These are phyloP conservation scores for Acrobasis repandana DNA, from an alignment of 2,888 invertebrate species.

Conservation along the genomic window DNA sequence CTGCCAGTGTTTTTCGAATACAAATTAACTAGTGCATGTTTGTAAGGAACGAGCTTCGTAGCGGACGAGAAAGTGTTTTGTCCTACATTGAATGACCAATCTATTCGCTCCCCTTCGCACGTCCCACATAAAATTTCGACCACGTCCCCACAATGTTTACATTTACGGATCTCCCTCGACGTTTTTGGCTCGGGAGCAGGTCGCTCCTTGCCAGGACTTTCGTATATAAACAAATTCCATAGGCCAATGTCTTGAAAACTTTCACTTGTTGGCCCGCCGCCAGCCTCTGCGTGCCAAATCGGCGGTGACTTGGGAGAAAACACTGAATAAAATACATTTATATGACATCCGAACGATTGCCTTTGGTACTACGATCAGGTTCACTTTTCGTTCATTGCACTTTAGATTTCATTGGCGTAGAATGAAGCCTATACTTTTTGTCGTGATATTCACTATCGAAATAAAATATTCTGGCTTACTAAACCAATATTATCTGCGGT, in stretches of 20 bases:
- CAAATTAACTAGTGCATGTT: constrained; percentile 30
- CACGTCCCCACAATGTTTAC: constrained; percentile 56
- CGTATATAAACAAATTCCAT: constrained; percentile 72
- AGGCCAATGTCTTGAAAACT: constrained; percentile 74
- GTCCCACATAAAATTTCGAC: constrained; percentile 52
- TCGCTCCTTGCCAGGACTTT: constrained; percentile 38
- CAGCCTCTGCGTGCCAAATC: constrained; percentile 61
- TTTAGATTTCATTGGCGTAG: constrained; percentile 1
- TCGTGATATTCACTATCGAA: not conserved
- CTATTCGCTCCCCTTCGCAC: constrained; percentile 34
- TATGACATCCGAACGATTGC: constrained; percentile 43
- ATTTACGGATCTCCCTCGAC: constrained; percentile 55
- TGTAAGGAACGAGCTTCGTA: constrained; percentile 26
- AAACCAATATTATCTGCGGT: too few relatives aligned
- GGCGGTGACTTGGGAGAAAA: constrained; percentile 64
- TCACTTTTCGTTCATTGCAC: constrained; percentile 34
- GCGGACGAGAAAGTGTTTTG: constrained; percentile 25
- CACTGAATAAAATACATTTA: constrained; percentile 68
- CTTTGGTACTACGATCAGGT: constrained; percentile 42
- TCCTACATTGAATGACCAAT: constrained; percentile 36
- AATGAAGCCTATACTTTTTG: constrained; percentile 1
- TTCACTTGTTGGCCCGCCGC: constrained; percentile 73
- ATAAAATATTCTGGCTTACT: not conserved
- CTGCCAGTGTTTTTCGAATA: constrained; percentile 21
- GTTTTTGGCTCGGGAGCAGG: constrained; percentile 56